Percentiles rank a stretch among this genome's conserved stretches.
phyloP scores from a whole-genome alignment of 2,888 invertebrate species.

The Mechanitis mazaeus region DNA sequence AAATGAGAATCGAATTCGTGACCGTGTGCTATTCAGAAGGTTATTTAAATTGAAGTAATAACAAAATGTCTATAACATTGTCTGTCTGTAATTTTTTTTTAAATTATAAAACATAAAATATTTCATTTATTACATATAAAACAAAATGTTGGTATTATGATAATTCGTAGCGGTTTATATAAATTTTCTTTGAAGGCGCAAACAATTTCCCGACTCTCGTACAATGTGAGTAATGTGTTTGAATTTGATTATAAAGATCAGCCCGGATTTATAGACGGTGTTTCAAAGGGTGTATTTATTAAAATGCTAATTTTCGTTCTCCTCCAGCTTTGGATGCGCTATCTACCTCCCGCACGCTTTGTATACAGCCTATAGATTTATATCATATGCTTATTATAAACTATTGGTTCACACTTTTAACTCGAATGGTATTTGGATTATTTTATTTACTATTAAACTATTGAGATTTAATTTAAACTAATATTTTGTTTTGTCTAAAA shows the following conservation, averaged over 20 bases:
- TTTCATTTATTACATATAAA: background rate
- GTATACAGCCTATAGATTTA: slow-evolving; percentile 72
- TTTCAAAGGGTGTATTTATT: slow-evolving; percentile 76
- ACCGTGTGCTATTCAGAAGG: slow-evolving; percentile 14
- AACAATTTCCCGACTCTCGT: slow-evolving; percentile 39
- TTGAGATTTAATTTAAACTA: no score
- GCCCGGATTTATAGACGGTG: slow-evolving; percentile 67
- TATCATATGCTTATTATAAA: slow-evolving; percentile 57
- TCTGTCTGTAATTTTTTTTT: background rate
- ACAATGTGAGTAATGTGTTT: slow-evolving; percentile 69
- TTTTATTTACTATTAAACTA: background rate
- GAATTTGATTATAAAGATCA: slow-evolving; percentile 76
- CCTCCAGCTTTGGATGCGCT: slow-evolving; percentile 71
- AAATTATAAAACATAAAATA: background rate
- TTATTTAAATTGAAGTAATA: slow-evolving; percentile 19
- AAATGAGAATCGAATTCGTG: slow-evolving; percentile 9
- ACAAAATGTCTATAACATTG: slow-evolving; percentile 14
- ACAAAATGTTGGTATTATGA: background rate
- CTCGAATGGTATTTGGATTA: slow-evolving; percentile 35
- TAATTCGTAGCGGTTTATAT: slow-evolving; percentile 15
- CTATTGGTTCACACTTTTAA: slow-evolving; percentile 44
- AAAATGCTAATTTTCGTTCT: slow-evolving; percentile 73
- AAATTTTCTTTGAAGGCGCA: slow-evolving; percentile 24
- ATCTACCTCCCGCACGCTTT: slow-evolving; percentile 71
- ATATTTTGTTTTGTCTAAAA: no score